Conservation (phyloP, 2,888 invertebrate species). For the Hedya salicella region DNA sequence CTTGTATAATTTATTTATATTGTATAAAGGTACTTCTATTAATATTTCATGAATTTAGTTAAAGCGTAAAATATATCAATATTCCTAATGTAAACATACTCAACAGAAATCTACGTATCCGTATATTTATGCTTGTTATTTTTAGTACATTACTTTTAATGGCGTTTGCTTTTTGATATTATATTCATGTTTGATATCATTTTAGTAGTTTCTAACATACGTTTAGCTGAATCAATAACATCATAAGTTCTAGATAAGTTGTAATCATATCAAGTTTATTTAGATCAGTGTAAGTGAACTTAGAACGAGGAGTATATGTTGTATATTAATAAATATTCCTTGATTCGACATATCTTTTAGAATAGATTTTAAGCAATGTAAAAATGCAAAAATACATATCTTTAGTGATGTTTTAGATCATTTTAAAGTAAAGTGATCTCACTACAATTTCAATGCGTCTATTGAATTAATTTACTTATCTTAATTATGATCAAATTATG, state of each 20-base stretch:
- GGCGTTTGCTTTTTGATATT: background rate
- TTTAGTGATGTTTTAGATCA: too few species aligned
- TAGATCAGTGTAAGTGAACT: background rate
- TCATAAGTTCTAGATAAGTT: slow-evolving; percentile 4
- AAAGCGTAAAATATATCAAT: background rate
- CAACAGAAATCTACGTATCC: background rate
- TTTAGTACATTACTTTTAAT: background rate
- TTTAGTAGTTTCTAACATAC: background rate
- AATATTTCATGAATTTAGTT: background rate
- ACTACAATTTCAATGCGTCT: too few species aligned
- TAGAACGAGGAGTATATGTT: background rate
- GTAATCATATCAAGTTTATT: background rate
- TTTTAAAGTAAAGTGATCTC: too few species aligned
- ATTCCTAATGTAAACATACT: background rate
- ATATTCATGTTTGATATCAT: background rate
- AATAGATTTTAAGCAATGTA: slow-evolving; percentile 9
- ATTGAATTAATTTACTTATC: too few species aligned
- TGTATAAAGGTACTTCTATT: too few species aligned
- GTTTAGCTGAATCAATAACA: slow-evolving; percentile 2
- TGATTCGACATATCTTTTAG: slow-evolving; percentile 4
- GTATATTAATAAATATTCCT: background rate
- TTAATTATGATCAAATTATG: too few species aligned
- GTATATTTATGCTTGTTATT: background rate
- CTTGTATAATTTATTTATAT: too few species aligned
- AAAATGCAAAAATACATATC: slow-evolving; percentile 5